These are phyloP conservation scores for Crypturellus undulatus DNA, from an alignment of 2,113 vertebrate species.

Conservation along the genomic window DNA sequence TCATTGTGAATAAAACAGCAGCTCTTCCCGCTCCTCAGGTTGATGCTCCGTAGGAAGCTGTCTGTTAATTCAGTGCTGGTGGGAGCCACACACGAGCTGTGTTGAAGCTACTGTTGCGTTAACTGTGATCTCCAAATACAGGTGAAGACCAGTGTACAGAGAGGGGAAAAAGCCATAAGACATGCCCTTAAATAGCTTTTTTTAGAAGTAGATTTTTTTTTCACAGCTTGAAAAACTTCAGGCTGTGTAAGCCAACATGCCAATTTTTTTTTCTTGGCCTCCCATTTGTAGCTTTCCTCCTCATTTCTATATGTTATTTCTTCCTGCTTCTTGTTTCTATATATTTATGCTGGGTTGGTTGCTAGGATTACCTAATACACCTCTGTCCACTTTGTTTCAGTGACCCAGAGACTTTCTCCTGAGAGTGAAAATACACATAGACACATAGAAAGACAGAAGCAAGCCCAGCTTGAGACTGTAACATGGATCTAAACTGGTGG, in stretches of 20 bases:
- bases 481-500: neutral
- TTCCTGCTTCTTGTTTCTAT: conserved; percentile 36
- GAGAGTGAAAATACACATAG: neutral
- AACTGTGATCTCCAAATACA: neutral
- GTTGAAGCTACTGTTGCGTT: neutral
- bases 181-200: neutral
- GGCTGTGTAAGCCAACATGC: neutral
- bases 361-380: neutral
- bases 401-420: neutral
- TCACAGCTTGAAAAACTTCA: neutral
- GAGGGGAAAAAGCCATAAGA: neutral
- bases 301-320: neutral
- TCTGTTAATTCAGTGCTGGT: neutral
- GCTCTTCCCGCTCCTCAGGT: neutral
- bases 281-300: conserved; percentile 36
- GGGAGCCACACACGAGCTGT: neutral
- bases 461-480: neutral
- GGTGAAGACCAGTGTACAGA: neutral
- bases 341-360: conserved; percentile 19
- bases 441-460: neutral
- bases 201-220: neutral
- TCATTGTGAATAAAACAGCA: accelerated
- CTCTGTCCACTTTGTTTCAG: neutral
- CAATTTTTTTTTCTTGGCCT: neutral
- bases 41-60: neutral